Evolutionary conservation across 1,140 invertebrate genomes (phyloP).

Genomic region (Uloborus diversus): DNA sequence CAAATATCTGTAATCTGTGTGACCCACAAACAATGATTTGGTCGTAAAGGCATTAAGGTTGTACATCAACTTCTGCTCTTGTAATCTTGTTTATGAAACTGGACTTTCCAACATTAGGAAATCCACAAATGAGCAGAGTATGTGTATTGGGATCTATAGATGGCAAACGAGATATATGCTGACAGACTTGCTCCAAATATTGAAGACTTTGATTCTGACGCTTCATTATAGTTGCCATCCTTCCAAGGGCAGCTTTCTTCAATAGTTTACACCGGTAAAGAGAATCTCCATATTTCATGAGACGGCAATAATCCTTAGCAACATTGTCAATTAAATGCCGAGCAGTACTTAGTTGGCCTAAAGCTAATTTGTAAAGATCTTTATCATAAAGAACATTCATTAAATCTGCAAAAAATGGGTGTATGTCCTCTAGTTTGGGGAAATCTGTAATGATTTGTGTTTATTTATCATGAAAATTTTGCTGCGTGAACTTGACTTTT

Average conservation of each 20-base stretch:
- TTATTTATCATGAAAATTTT: constrained; percentile 97
- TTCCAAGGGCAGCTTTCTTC: constrained; percentile 94
- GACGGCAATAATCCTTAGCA: constrained; percentile 88
- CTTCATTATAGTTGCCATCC: constrained; percentile 99
- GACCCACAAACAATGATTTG: constrained; percentile 97
- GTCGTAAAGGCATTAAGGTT: constrained; percentile 99
- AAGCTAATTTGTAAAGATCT: constrained; percentile 98
- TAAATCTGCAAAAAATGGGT: constrained; percentile 99
- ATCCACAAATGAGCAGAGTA: constrained; percentile 97
- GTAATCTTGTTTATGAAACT: constrained; percentile 99
- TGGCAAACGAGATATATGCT: constrained; percentile 71
- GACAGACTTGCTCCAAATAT: constrained; percentile 98
- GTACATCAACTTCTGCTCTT: constrained; percentile 98
- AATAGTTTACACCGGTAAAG: constrained; percentile 97
- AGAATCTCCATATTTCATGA: constrained; percentile 97
- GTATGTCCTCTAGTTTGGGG: constrained; percentile 97
- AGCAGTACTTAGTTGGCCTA: constrained; percentile 98
- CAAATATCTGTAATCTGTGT: constrained; percentile 98
- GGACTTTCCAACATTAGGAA: constrained; percentile 99
- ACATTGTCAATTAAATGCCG: constrained; percentile 90
- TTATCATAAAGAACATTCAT: constrained; percentile 99
- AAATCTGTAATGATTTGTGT: constrained; percentile 97
- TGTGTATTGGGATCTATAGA: constrained; percentile 98
- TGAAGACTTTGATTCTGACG: constrained; percentile 91
- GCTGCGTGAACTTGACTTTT: constrained; percentile 97